These are phyloP conservation scores for Zoroaster sp. DNA, from an alignment of 53 echinoderm and acorn worm species.

Conservation along the genomic window DNA sequence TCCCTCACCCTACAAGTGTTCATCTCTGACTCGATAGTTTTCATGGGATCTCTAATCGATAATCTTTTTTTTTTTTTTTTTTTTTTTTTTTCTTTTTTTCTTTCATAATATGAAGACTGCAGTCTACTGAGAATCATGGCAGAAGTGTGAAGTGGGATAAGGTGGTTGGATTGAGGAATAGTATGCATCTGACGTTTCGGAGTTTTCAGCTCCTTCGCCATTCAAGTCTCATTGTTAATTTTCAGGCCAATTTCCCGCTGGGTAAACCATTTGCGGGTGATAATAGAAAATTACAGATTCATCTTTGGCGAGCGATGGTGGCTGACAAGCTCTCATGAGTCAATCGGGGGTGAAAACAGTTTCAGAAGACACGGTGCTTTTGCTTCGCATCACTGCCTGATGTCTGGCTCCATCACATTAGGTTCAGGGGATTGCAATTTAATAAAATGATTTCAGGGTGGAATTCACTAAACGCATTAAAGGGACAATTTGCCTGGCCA, in stretches of 20 bases:
- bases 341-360: slow-evolving; percentile 49
- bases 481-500: neutral
- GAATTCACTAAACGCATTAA: slow-evolving; percentile 10
- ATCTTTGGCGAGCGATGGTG: slow-evolving; percentile 9
- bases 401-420: slow-evolving; percentile 31
- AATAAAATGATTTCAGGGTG: slow-evolving; percentile 24
- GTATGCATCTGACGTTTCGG: neutral
- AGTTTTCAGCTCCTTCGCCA: neutral
- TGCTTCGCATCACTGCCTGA: neutral
- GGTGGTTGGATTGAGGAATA: neutral
- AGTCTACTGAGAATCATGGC: no score
- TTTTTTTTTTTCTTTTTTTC: no score
- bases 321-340: slow-evolving; percentile 14
- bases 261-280: slow-evolving; percentile 15
- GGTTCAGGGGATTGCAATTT: slow-evolving; percentile 13
- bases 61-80: no score
- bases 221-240: slow-evolving; percentile 9
- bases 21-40: neutral
- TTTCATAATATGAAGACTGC: no score
- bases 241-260: slow-evolving; percentile 12
- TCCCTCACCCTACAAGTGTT: neutral
- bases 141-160: neutral
- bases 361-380: neutral
- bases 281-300: slow-evolving; percentile 45
- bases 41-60: neutral